These are phyloP conservation scores for Cryptus armator DNA, from an alignment of 2,888 invertebrate species.

Conservation along the genomic window DNA sequence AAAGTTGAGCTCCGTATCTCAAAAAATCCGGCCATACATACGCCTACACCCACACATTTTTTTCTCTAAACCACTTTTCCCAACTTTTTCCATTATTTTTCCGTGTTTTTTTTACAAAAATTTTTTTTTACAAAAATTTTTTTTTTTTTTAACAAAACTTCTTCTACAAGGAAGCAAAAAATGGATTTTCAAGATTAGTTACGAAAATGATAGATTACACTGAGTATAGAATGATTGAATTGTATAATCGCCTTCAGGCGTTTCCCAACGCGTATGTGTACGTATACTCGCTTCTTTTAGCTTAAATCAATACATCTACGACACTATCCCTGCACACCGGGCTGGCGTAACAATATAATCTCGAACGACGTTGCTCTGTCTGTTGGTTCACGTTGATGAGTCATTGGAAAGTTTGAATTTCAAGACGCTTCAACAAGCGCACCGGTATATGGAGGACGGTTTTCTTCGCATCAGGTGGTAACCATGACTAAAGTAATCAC, in stretches of 20 bases:
- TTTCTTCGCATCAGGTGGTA: conserved; percentile 45
- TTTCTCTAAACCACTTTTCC: too few species aligned
- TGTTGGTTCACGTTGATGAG: conserved; percentile 27
- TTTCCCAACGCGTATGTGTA: neutral
- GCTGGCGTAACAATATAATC: conserved; percentile 10
- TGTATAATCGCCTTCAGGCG: conserved; percentile 8
- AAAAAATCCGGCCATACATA: too few species aligned
- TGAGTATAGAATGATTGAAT: neutral
- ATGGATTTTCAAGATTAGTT: too few species aligned
- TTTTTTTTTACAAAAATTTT: too few species aligned
- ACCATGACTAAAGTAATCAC: conserved; percentile 63
- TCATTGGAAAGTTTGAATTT: conserved; percentile 49
- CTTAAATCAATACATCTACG: neutral
- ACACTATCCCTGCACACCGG: neutral
- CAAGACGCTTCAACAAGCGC: conserved; percentile 1
- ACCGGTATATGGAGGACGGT: neutral
- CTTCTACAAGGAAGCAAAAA: too few species aligned
- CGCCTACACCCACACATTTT: too few species aligned
- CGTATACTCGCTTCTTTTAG: neutral
- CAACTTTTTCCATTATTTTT: too few species aligned
- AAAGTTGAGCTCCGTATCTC: too few species aligned
- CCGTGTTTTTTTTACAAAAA: too few species aligned
- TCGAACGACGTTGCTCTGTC: conserved; percentile 10
- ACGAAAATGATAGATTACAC: too few species aligned
- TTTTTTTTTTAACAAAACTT: too few species aligned